Conservation (phyloP, 2,888 invertebrate genomes). For the Seira sanloemensis region DNA sequence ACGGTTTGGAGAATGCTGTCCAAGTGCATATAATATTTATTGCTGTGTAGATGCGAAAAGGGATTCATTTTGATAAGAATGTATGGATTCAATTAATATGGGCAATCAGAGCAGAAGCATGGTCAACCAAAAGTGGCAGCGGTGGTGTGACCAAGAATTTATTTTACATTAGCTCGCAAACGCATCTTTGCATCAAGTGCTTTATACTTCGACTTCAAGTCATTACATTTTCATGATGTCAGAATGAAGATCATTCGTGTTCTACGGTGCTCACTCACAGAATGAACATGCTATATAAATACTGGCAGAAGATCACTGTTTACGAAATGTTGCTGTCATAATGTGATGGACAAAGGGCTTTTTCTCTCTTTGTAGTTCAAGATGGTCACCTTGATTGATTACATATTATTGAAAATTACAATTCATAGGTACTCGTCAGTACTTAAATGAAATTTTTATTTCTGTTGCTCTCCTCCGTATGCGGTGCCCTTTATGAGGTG, state of each 20-base stretch:
- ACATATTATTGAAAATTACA: constrained; percentile 7
- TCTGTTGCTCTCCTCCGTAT: not conserved
- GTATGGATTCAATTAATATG: constrained; percentile 28
- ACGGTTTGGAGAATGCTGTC: not conserved
- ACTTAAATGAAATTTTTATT: not conserved
- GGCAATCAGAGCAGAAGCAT: constrained; percentile 45
- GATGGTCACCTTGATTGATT: constrained; percentile 61
- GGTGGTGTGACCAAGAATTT: constrained; percentile 5
- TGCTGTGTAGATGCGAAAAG: not conserved
- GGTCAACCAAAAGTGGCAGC: not conserved
- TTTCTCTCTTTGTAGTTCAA: constrained; percentile 28
- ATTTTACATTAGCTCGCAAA: not conserved
- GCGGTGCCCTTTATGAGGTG: not conserved
- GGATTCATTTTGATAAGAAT: not conserved
- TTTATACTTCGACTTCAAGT: too few species aligned
- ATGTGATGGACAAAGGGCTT: constrained; percentile 57
- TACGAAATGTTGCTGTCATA: constrained; percentile 55
- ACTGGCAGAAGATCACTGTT: constrained; percentile 48
- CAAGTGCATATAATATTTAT: too few species aligned
- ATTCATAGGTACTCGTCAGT: not conserved
- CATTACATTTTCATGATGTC: not conserved
- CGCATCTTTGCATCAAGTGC: not conserved
- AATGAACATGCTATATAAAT: not conserved
- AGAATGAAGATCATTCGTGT: not conserved
- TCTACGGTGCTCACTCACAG: too few species aligned